phyloP scores from a whole-genome alignment of 2,888 invertebrate genomes.

The Caenorhabditis sinica region DNA sequence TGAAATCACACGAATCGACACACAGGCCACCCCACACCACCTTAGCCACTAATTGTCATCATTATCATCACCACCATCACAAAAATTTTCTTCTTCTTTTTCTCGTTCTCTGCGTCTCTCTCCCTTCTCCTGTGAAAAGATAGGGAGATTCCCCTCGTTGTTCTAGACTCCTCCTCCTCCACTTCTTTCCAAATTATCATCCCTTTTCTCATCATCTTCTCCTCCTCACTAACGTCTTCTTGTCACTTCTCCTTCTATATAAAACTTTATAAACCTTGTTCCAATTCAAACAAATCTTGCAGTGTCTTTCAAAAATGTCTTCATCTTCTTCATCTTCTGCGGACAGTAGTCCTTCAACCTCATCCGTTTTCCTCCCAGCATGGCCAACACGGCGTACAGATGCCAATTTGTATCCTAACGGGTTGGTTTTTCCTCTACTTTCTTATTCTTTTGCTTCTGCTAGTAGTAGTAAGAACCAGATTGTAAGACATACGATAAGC shows the following conservation, averaged over 20 bases:
- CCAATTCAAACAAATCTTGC: not conserved
- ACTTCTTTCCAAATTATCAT: conserved; percentile 44
- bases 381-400: conserved; percentile 46
- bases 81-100: not conserved
- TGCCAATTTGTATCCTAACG: conserved; percentile 58
- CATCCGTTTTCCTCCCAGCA: conserved; percentile 42
- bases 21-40: not conserved
- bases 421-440: conserved; percentile 33
- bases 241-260: not conserved
- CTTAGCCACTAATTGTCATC: conserved; percentile 50
- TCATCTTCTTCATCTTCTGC: too few species aligned
- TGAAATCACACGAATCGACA: conserved; percentile 33
- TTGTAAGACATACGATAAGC: conserved; percentile 25
- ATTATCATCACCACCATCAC: conserved; percentile 10
- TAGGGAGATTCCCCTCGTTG: conserved; percentile 33
- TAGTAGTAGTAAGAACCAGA: conserved; percentile 7
- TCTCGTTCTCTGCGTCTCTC: conserved; percentile 1
- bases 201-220: conserved; percentile 6
- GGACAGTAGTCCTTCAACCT: conserved; percentile 37
- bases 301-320: conserved; percentile 25
- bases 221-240: not conserved
- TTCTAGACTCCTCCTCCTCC: conserved; percentile 36
- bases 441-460: not conserved
- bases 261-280: not conserved
- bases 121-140: conserved; percentile 10